Evolutionary conservation across 2,888 invertebrate species (phyloP).

Genomic region (Lamellibrachia satsuma): DNA sequence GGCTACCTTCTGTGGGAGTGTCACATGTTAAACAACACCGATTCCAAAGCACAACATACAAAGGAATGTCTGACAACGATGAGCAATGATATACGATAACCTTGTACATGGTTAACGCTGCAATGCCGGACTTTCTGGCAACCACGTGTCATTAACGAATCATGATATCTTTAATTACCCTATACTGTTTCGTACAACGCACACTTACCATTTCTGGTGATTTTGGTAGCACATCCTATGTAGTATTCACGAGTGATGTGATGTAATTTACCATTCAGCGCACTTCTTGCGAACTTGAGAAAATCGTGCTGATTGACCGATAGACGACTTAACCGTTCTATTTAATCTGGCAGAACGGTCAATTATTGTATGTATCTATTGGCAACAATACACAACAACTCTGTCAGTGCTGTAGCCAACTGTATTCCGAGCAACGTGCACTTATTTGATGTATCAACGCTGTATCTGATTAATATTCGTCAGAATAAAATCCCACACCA

Average conservation of each 20-base stretch:
- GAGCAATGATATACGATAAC: not conserved
- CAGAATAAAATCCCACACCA: not conserved
- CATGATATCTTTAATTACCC: not conserved
- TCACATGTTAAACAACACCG: not conserved
- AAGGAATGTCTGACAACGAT: not conserved
- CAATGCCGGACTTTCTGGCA: not conserved
- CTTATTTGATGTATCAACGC: not conserved
- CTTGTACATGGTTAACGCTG: not conserved
- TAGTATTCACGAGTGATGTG: not conserved
- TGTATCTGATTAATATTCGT: not conserved
- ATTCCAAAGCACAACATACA: not conserved
- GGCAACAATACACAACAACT: slow-evolving; percentile 1
- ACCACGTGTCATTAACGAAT: not conserved
- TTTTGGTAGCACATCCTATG: not conserved
- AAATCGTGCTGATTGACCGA: not conserved
- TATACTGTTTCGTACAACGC: not conserved
- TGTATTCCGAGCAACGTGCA: not conserved
- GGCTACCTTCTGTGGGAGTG: not conserved
- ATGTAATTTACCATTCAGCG: not conserved
- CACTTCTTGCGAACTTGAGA: slow-evolving; percentile 17
- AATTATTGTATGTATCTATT: slow-evolving; percentile 6
- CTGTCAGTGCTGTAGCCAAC: not conserved
- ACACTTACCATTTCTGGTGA: not conserved
- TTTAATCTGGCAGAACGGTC: not conserved
- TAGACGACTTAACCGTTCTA: not conserved